A percentile compares a stretch with the other conserved stretches of the same genome.
phyloP scores from a whole-genome alignment of 2,797 vertebrate genomes.

The Heterohyrax brucei region DNA sequence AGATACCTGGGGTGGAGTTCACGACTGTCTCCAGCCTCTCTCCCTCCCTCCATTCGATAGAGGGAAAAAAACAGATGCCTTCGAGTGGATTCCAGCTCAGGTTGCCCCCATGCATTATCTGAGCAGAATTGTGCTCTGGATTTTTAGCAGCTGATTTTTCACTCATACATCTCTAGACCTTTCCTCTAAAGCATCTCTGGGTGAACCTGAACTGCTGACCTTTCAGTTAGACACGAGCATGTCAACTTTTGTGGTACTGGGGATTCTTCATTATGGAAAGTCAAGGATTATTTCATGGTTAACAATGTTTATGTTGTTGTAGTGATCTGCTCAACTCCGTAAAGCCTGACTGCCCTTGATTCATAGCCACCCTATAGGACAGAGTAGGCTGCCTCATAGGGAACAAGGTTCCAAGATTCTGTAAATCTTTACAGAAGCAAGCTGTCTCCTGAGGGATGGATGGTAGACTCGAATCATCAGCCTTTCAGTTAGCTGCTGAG shows the following conservation, averaged over 20 bases:
- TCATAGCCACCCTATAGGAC: not conserved
- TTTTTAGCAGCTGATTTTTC: not conserved
- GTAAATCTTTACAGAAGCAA: not conserved
- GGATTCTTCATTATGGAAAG: not conserved
- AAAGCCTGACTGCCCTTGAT: not conserved
- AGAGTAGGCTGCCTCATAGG: not conserved
- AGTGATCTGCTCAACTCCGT: not conserved
- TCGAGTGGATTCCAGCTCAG: no score
- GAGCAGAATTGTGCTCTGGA: not conserved
- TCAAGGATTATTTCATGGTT: not conserved
- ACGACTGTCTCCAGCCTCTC: accelerated
- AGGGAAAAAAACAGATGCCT: not conserved
- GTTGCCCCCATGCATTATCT: not conserved
- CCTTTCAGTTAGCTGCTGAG: no score
- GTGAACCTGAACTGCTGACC: not conserved
- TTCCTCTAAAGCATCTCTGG: not conserved
- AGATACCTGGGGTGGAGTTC: accelerated
- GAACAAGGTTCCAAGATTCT: not conserved
- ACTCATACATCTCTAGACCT: not conserved
- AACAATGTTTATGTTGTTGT: not conserved
- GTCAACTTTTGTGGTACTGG: no score
- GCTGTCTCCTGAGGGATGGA: not conserved
- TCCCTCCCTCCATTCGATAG: no score
- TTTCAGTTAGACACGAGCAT: not conserved
- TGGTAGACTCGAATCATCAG: not conserved